Evolutionary conservation across 2,797 vertebrate species (phyloP).

Genomic region (Pelodytes ibericus): DNA sequence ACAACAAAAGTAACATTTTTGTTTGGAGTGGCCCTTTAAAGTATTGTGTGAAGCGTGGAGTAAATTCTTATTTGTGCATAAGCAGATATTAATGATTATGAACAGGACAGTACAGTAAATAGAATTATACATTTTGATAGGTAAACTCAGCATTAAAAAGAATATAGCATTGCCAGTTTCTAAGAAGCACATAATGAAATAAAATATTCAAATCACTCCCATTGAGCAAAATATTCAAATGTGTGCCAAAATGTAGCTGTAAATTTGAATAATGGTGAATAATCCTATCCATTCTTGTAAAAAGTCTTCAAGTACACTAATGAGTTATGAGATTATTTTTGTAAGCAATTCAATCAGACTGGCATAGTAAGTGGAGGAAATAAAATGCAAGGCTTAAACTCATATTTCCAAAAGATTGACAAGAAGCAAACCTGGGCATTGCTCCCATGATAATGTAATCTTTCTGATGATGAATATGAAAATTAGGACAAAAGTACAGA

Average conservation of each 20-base stretch:
- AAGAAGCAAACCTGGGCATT: slow-evolving; percentile 19
- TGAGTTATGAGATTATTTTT: slow-evolving; percentile 41
- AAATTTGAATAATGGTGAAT: slow-evolving; percentile 37
- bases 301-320: slow-evolving; percentile 25
- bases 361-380: slow-evolving; percentile 26
- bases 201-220: slow-evolving; percentile 22
- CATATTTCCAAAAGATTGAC: slow-evolving; percentile 31
- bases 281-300: slow-evolving; percentile 9
- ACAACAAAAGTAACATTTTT: no score
- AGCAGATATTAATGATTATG: no score
- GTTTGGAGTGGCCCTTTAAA: no score
- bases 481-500: slow-evolving; percentile 28
- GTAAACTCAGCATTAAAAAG: background rate
- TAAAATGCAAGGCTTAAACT: slow-evolving; percentile 20
- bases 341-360: slow-evolving; percentile 39
- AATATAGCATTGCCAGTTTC: background rate
- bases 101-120: background rate
- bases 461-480: slow-evolving; percentile 41
- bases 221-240: slow-evolving; percentile 29
- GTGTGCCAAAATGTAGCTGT: background rate
- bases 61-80: no score
- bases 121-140: background rate
- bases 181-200: background rate
- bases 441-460: slow-evolving; percentile 45
- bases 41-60: no score